Evolutionary conservation across 1,140 invertebrate genomes (phyloP), one percentile per base, ranked within the genome.

Genomic region (Aphis gossypii): DNA sequence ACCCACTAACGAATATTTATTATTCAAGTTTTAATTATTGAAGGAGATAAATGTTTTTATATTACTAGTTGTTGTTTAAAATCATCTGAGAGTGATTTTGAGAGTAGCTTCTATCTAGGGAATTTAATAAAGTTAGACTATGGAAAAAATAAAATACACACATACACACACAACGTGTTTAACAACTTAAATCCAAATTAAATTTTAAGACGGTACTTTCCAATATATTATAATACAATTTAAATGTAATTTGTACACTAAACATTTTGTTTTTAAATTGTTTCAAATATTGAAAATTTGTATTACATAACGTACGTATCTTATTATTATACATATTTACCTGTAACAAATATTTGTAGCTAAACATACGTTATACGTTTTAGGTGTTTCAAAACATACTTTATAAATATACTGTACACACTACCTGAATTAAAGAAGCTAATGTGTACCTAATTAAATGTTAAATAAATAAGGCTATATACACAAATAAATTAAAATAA

Each of bases 1-100:
- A 30, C 21, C 14, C 46, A 30, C 21, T 44, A 7, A 20, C 6
- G 38, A 41, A 84, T 21, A 38, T 84, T 38, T 38, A 21, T 41
- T 44, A 84, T 25, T 84, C 82, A 25, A 44, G 76, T 84, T 84
- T 84, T 84, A 44, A 84, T 51, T 51, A 51, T 84, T 84, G 38
- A 84, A 84, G 44, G 4, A 7, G 38, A 23, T 41, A 44, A 44
- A 44, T 38, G 20, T 41, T 14, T 41, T 38, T 44, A 9, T 84
- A 23, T 9, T 84, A 41, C 5, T 84, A 20, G 14, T 35, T 21
- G 4, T 35, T 21, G 20, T 8, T 38, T 41, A 83, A 83, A 83
- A 38, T 6, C 35, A 18, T 83, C 38, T 20, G 82, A 83, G 23
- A 83, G 23, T 21, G 20, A 8, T 83, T 83, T 9, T 20, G 41